Evolutionary conservation across 2,113 vertebrate species (phyloP).

Genomic region (Pteronura brasiliensis): DNA sequence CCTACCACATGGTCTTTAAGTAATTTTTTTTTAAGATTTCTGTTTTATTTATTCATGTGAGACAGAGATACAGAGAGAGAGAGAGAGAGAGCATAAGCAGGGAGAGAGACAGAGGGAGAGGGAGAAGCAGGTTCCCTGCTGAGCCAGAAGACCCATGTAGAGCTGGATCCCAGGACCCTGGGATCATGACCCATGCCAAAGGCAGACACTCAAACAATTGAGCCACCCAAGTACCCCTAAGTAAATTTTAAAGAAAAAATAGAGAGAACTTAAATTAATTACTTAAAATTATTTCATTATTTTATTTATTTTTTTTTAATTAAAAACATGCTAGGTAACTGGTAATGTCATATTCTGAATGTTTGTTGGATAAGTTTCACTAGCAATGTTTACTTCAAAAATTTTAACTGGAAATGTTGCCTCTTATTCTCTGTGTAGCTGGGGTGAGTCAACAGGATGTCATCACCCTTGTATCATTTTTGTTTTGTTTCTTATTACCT

Average conservation of each 20-base stretch:
- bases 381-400: neutral
- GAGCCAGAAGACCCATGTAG: no score
- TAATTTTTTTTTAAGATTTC: neutral
- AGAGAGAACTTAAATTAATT: neutral
- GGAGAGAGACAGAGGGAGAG: no score
- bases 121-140: no score
- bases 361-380: neutral
- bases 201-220: no score
- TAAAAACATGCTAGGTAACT: neutral
- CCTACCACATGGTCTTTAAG: neutral
- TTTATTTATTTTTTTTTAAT: neutral
- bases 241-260: neutral
- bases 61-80: no score
- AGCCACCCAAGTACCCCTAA: no score
- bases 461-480: slow-evolving; percentile 19
- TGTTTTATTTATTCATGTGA: neutral
- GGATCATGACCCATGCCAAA: no score
- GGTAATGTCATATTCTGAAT: neutral
- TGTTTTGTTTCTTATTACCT: slow-evolving; percentile 56
- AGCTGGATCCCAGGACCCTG: no score
- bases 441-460: neutral
- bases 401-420: neutral
- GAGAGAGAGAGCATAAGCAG: no score
- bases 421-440: neutral
- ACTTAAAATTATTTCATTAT: neutral